Evolutionary conservation across 30 jellyfish, hydroid and myxozoan genomes (phyloP), one percentile per base, ranked within the genome.

Genomic region (Hydractinia echinata): DNA sequence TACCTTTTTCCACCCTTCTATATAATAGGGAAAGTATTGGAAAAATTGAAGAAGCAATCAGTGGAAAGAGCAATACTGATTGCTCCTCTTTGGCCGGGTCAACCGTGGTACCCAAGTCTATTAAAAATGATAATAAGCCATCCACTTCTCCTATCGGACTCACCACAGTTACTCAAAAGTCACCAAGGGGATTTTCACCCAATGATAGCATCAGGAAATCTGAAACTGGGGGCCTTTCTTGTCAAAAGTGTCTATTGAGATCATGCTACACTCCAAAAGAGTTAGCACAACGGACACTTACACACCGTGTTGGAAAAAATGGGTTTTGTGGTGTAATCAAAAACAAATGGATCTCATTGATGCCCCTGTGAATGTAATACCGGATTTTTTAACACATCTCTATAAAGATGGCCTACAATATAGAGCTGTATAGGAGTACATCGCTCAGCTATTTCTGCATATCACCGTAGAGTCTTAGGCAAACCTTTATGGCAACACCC

Each of bases 21-120:
- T 81, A 81, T 79, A 49, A 79, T 16, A 61, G 86, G 86, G 50
- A 67, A 61, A 81, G 53, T 68, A 8, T 68, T 79, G 62, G 3
- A 61, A 54, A 79, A 55, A 53, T 51, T 79, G 19, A 2, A 54
- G 20, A 10, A 67, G 1, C n/a, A 3, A 30, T n/a, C n/a, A 19
- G 48, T 20, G 19, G 10, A 14, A 44, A 67, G 19, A 67, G 77
- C 78, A 0, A 15, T 67, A 67, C 78, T 67, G 2, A 67, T 67
- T 13, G 78, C 78, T 11, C 50, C 78, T 10, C 78, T 67, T 16
- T 67, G 78, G 78, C 51, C 78, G 21, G 78, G 51, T 11, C 78
- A 67, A 21, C 78, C 20, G 11, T 67, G 50, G 78, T 67, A 13
- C 21, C 78, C 78, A 67, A 67, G n/a, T 11, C 1, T 67, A 20